These are phyloP conservation scores for Valencia hispanica DNA, from an alignment of 2,797 vertebrate species.

Conservation along the genomic window DNA sequence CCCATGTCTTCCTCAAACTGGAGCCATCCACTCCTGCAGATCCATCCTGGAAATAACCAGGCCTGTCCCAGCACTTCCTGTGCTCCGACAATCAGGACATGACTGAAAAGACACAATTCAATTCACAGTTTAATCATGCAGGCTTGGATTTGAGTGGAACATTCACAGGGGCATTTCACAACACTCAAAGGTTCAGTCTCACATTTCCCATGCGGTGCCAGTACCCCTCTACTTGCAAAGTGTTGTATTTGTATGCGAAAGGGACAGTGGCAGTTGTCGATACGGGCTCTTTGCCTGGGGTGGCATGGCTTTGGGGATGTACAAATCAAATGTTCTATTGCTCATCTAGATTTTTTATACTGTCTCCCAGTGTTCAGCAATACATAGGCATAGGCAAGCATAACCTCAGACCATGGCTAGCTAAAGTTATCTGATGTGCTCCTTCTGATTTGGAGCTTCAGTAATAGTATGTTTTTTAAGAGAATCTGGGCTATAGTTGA, in stretches of 20 bases:
- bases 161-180: neutral
- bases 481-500: neutral
- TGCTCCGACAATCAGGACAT: neutral
- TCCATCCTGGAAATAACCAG: slow-evolving; percentile 16
- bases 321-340: neutral
- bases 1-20: slow-evolving; percentile 64
- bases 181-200: neutral
- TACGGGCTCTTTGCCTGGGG: neutral
- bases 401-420: neutral
- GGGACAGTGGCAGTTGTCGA: neutral
- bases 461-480: neutral
- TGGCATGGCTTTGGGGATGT: neutral
- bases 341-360: neutral
- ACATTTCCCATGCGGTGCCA: neutral
- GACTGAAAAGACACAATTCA: slow-evolving; percentile 34
- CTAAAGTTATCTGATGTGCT: neutral
- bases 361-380: neutral
- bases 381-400: neutral
- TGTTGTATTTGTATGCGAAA: neutral
- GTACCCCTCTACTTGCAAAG: neutral
- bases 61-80: slow-evolving; percentile 30
- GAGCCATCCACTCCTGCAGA: slow-evolving; percentile 27
- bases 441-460: neutral
- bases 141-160: neutral
- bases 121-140: neutral